A percentile compares a stretch with the other conserved stretches of the same genome.
These are phyloP conservation scores for Eriosoma lanigerum DNA, from an alignment of 1,140 invertebrate species.

Conservation along the genomic window DNA sequence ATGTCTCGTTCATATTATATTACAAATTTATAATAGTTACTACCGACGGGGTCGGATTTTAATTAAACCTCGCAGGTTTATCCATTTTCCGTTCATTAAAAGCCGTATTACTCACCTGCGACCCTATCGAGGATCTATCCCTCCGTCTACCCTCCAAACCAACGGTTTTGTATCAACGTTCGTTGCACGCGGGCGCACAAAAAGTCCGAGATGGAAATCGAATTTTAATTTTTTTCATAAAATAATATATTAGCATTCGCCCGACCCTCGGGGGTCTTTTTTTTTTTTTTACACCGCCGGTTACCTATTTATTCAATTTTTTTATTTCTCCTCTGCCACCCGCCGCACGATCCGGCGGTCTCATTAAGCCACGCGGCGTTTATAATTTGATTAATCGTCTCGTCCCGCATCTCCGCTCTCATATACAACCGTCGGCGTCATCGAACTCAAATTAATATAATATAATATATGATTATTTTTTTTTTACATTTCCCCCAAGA, in stretches of 20 bases:
- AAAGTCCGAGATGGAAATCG: neutral
- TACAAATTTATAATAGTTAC: neutral
- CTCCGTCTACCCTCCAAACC: no score
- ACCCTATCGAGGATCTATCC: neutral
- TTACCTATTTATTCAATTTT: neutral
- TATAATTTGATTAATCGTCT: conserved; percentile 29
- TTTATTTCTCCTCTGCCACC: neutral
- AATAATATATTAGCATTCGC: neutral
- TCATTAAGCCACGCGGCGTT: conserved; percentile 4
- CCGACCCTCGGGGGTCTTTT: neutral
- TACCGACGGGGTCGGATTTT: neutral
- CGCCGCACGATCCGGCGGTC: neutral
- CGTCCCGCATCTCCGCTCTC: neutral
- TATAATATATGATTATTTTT: no score
- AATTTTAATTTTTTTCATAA: neutral
- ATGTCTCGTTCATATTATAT: no score
- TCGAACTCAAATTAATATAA: no score
- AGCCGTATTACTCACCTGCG: neutral
- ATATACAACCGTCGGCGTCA: neutral
- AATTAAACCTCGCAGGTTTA: neutral
- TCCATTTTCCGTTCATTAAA: neutral
- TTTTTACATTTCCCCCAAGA: no score
- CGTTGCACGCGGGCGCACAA: neutral
- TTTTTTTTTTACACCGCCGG: neutral
- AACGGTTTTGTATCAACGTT: no score